These are phyloP conservation scores for Probaryconus sp. DNA, from an alignment of 1,140 invertebrate species.

Conservation along the genomic window DNA sequence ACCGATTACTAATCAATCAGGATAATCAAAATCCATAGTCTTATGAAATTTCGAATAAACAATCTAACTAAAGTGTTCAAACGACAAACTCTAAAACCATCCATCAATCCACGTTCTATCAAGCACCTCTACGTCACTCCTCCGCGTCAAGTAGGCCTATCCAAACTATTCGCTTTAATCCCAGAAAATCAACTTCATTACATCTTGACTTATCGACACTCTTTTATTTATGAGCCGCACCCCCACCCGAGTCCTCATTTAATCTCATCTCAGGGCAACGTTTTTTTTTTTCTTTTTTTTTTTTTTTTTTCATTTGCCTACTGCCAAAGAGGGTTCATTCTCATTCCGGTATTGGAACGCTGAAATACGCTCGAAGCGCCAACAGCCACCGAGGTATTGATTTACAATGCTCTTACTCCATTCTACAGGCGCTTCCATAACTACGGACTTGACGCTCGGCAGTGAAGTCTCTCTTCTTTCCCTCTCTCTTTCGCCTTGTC, in stretches of 20 bases:
- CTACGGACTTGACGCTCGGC: conserved; percentile 62
- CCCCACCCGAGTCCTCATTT: conserved; percentile 22
- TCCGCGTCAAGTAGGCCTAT: conserved; percentile 12
- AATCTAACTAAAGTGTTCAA: too few species aligned
- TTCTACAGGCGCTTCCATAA: conserved; percentile 72
- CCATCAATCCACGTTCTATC: too few species aligned
- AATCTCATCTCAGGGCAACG: conserved; percentile 39
- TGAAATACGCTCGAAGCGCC: conserved; percentile 67
- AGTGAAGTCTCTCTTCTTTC: conserved; percentile 28
- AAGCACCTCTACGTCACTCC: too few species aligned
- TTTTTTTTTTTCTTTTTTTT: too few species aligned
- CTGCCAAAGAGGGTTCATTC: conserved; percentile 54
- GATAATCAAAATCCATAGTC: too few species aligned
- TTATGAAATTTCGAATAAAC: too few species aligned
- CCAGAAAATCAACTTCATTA: conserved; percentile 14
- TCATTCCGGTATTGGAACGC: conserved; percentile 67
- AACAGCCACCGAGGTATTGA: conserved; percentile 72
- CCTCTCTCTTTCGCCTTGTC: conserved; percentile 7
- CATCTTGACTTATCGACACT: conserved; percentile 16
- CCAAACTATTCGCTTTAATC: conserved; percentile 23
- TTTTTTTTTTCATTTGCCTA: conserved; percentile 59
- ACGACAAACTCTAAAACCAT: too few species aligned
- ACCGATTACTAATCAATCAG: too few species aligned
- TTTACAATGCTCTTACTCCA: conserved; percentile 73
- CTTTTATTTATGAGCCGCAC: conserved; percentile 29